Percentiles rank a stretch among this genome's conserved stretches.
phyloP scores from a whole-genome alignment of 1,140 invertebrate species.

The Brachionus rotundiformis region DNA sequence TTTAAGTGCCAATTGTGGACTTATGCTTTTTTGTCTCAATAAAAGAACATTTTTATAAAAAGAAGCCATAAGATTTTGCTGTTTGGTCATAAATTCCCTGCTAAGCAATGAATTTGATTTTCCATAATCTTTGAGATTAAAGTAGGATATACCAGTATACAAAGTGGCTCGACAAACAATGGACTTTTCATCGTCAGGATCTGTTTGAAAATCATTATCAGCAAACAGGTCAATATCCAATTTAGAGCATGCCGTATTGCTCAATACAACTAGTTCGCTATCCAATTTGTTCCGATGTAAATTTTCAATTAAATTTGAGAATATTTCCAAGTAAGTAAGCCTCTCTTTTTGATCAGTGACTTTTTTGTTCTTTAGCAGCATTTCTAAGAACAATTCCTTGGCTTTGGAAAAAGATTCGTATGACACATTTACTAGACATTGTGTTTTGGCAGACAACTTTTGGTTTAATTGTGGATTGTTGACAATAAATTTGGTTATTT shows the following conservation, averaged over 20 bases:
- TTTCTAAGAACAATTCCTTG: background rate
- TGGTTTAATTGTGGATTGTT: background rate
- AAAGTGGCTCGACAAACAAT: background rate
- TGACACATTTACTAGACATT: conserved; percentile 13
- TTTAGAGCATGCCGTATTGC: background rate
- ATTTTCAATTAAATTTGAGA: background rate
- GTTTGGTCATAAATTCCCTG: background rate
- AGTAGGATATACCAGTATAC: conserved; percentile 16
- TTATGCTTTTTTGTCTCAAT: background rate
- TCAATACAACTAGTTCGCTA: conserved; percentile 5
- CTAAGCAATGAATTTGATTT: background rate
- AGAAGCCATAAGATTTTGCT: conserved; percentile 17
- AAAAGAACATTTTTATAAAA: conserved; percentile 25
- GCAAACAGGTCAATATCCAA: background rate
- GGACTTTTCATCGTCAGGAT: background rate
- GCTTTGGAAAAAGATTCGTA: conserved; percentile 20
- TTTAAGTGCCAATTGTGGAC: background rate
- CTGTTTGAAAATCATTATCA: background rate
- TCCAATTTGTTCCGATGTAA: conserved; percentile 4
- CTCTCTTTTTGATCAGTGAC: background rate
- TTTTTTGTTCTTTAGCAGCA: background rate
- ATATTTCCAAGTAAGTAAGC: background rate
- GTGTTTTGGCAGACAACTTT: background rate
- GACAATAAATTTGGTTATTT: conserved; percentile 15
- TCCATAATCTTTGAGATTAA: conserved; percentile 26